Evolutionary conservation across 2,888 invertebrate species (phyloP).

Genomic region (Bellardia bayeri): DNA sequence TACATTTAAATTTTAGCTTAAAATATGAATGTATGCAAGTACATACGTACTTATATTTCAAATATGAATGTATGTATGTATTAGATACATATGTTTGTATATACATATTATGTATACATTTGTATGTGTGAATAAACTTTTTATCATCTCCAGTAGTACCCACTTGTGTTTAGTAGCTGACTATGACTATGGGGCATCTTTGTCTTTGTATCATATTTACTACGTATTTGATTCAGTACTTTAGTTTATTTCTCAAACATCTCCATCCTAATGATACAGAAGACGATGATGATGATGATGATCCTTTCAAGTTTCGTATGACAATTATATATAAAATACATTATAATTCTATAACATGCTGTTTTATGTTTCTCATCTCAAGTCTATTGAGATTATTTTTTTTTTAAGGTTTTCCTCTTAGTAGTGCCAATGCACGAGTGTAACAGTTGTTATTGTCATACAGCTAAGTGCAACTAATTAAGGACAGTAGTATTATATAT

Average conservation of each 20-base stretch:
- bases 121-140: neutral
- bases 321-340: slow-evolving; percentile 67
- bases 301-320: slow-evolving; percentile 68
- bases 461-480: no score
- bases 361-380: slow-evolving; percentile 45
- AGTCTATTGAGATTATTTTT: slow-evolving; percentile 43
- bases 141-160: slow-evolving; percentile 1
- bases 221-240: slow-evolving; percentile 21
- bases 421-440: neutral
- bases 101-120: neutral
- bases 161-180: slow-evolving; percentile 7
- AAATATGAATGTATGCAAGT: neutral
- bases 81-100: no score
- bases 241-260: slow-evolving; percentile 28
- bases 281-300: slow-evolving; percentile 2
- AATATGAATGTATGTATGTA: neutral
- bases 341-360: slow-evolving; percentile 63
- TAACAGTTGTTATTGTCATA: no score
- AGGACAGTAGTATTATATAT: no score
- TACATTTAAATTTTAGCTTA: neutral
- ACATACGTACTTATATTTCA: neutral
- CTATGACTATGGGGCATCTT: neutral
- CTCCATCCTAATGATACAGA: neutral
- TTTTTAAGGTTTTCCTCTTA: neutral
- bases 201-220: slow-evolving; percentile 24